A percentile compares a stretch with the other conserved stretches of the same genome.
These are phyloP conservation scores for Neotragus pygmaeus DNA, from an alignment of 2,113 vertebrate genomes.

Conservation along the genomic window DNA sequence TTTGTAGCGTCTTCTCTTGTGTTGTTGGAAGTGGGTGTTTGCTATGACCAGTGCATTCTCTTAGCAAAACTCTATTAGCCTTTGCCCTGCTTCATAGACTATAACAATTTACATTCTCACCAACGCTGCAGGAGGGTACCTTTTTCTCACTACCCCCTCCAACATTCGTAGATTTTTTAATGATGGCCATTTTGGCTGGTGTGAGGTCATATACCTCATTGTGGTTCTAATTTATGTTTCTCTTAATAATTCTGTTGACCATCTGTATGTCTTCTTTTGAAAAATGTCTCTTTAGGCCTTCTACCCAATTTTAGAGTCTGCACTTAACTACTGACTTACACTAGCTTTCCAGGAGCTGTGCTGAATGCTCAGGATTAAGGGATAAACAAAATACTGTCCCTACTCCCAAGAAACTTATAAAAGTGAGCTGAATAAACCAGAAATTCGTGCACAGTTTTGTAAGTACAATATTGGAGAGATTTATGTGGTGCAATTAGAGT, in stretches of 20 bases:
- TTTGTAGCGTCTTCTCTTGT: background rate
- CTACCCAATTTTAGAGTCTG: background rate
- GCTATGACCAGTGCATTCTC: background rate
- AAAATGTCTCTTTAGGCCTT: background rate
- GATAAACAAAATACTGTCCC: background rate
- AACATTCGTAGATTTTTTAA: background rate
- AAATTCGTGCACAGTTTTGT: background rate
- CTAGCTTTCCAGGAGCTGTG: background rate
- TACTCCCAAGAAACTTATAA: background rate
- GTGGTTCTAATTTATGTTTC: background rate
- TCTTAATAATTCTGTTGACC: background rate
- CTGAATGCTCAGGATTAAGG: background rate
- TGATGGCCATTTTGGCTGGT: background rate
- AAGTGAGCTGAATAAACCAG: background rate
- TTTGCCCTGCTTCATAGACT: background rate
- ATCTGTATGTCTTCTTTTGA: background rate
- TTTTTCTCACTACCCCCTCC: background rate
- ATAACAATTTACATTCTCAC: background rate
- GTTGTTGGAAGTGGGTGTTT: background rate
- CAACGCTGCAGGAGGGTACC: background rate
- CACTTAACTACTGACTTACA: background rate
- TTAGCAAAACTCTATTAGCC: background rate
- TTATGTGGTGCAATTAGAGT: background rate
- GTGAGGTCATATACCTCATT: background rate
- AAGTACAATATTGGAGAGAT: background rate